These are phyloP conservation scores for Cataglyphis livida DNA, from an alignment of 2,888 invertebrate genomes.

Conservation along the genomic window DNA sequence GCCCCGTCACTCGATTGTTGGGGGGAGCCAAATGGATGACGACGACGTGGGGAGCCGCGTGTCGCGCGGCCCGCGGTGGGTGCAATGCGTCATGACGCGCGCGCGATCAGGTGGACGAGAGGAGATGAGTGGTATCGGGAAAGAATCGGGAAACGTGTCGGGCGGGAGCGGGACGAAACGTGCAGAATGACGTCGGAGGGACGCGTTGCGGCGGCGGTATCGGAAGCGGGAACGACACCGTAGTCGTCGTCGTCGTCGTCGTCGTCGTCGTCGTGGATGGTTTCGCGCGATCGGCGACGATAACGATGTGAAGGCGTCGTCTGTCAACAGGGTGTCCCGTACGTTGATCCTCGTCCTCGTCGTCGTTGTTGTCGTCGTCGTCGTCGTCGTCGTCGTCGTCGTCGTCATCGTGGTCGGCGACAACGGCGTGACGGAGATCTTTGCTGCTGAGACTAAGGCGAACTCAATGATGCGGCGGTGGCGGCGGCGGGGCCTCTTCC, in stretches of 20 bases:
- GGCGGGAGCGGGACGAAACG: slow-evolving; percentile 21
- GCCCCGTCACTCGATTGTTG: slow-evolving; percentile 73
- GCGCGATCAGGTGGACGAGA: slow-evolving; percentile 59
- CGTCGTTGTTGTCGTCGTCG: neutral
- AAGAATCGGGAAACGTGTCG: slow-evolving; percentile 48
- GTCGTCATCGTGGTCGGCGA: slow-evolving; percentile 13
- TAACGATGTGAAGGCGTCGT: slow-evolving; percentile 24
- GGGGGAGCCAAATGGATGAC: slow-evolving; percentile 53
- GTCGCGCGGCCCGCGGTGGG: slow-evolving; percentile 28
- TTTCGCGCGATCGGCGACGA: slow-evolving; percentile 41
- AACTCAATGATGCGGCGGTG: slow-evolving; percentile 82
- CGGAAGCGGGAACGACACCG: slow-evolving; percentile 25
- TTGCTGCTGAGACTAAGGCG: slow-evolving; percentile 69
- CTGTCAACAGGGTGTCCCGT: neutral
- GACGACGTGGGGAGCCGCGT: slow-evolving; percentile 47
- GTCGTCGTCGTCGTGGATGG: slow-evolving; percentile 19
- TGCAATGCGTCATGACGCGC: slow-evolving; percentile 9
- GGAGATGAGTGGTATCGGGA: slow-evolving; percentile 35
- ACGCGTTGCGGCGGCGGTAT: slow-evolving; percentile 26
- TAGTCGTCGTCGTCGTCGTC: neutral
- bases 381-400: neutral
- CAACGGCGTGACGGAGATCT: slow-evolving; percentile 51
- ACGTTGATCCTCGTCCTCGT: slow-evolving; percentile 17
- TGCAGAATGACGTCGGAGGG: slow-evolving; percentile 23
- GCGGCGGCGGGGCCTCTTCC: slow-evolving; percentile 87